Percentiles rank a stretch among this genome's conserved stretches.
phyloP scores from a whole-genome alignment of 2,797 vertebrate genomes.

The Lepus oiostolus region DNA sequence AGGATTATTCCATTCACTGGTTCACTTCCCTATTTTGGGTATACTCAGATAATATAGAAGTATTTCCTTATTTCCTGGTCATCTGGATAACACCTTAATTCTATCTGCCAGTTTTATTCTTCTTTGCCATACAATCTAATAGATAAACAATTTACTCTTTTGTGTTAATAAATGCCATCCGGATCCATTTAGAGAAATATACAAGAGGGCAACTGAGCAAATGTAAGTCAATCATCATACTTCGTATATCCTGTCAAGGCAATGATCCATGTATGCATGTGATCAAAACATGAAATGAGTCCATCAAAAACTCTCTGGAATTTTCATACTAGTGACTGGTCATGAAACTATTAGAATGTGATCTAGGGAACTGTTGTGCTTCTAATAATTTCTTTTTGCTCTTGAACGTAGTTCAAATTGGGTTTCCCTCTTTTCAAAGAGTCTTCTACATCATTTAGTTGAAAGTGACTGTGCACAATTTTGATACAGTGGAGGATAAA shows the following conservation, averaged over 20 bases:
- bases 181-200: not conserved
- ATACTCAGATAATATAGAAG: not conserved
- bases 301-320: not conserved
- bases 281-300: not conserved
- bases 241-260: not conserved
- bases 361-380: not conserved
- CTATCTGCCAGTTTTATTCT: not conserved
- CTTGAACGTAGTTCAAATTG: slow-evolving; percentile 47
- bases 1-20: no score
- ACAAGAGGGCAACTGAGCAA: not conserved
- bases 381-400: slow-evolving; percentile 6
- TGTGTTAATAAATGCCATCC: not conserved
- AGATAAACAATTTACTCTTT: not conserved
- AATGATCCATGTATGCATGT: not conserved
- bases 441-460: slow-evolving; percentile 57
- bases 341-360: not conserved
- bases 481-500: not conserved
- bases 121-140: not conserved
- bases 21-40: not conserved
- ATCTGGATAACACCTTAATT: not conserved
- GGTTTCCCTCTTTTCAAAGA: slow-evolving; percentile 26
- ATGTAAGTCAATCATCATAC: not conserved
- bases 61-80: not conserved
- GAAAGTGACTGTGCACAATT: slow-evolving; percentile 20
- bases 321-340: not conserved